Conservation (phyloP, 2,113 vertebrate species). For the Cygnus atratus region DNA sequence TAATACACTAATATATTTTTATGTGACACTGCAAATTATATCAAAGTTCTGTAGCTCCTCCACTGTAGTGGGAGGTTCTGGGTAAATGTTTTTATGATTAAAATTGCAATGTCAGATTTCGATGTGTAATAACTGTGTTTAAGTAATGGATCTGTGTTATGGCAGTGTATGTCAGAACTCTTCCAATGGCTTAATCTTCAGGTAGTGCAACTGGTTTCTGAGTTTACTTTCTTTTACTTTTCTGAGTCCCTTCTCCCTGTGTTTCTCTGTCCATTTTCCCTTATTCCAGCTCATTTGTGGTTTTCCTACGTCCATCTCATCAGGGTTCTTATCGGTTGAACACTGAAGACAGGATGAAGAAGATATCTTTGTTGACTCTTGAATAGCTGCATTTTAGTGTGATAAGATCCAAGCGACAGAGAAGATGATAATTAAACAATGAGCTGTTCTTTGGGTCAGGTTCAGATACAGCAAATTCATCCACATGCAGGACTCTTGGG, state of each 20-base stretch:
- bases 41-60: background rate
- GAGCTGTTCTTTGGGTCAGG: background rate
- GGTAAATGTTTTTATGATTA: background rate
- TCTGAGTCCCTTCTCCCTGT: background rate
- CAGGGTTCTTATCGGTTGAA: background rate
- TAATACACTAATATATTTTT: background rate
- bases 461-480: background rate
- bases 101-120: background rate
- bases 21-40: background rate
- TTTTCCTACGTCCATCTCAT: background rate
- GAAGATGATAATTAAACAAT: background rate
- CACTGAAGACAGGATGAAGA: background rate
- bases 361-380: background rate
- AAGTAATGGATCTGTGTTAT: background rate
- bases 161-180: background rate
- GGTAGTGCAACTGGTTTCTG: background rate
- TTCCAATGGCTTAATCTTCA: background rate
- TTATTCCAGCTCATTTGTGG: background rate
- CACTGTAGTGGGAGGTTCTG: background rate
- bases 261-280: background rate
- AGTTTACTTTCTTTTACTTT: background rate
- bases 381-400: background rate
- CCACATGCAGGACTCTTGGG: background rate
- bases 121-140: background rate
- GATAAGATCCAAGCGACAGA: background rate